These are phyloP conservation scores for Apostichopus parvimensis DNA, from an alignment of 35 echinoderm and acorn worm species.

Conservation along the genomic window DNA sequence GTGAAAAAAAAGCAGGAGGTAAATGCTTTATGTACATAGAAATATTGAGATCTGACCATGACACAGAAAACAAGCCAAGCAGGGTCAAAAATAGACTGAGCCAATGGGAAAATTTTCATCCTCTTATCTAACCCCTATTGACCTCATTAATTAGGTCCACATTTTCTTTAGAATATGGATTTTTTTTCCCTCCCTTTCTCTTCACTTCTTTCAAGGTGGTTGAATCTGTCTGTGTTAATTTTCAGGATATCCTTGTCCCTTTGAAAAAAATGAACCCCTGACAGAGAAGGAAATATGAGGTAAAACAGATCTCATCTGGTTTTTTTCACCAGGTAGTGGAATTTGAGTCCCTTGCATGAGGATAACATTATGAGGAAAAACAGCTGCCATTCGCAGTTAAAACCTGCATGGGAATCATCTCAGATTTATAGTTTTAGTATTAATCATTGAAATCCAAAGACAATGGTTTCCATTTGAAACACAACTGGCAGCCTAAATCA, in stretches of 20 bases:
- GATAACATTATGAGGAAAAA: too few species aligned
- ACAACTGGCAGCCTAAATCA: too few species aligned
- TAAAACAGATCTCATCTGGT: neutral
- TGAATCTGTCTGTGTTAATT: constrained; percentile 28
- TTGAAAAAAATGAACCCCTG: neutral
- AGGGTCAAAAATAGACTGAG: neutral
- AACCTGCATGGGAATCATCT: too few species aligned
- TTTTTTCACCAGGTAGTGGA: neutral
- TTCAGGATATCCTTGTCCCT: neutral
- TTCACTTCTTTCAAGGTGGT: constrained; percentile 17
- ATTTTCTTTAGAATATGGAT: neutral
- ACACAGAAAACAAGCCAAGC: constrained; percentile 16
- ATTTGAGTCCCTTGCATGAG: too few species aligned
- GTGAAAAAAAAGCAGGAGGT: constrained; percentile 31
- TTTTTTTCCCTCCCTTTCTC: neutral
- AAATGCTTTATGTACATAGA: neutral
- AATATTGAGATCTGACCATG: constrained; percentile 33
- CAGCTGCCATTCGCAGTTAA: too few species aligned
- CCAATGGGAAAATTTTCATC: constrained; percentile 21
- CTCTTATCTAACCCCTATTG: neutral
- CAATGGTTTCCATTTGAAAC: too few species aligned
- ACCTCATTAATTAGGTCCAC: constrained; percentile 36
- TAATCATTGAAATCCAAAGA: too few species aligned
- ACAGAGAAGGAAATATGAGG: neutral
- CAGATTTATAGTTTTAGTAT: too few species aligned